Evolutionary conservation across 1,140 invertebrate species (phyloP).

Genomic region (Drosophila repleta): DNA sequence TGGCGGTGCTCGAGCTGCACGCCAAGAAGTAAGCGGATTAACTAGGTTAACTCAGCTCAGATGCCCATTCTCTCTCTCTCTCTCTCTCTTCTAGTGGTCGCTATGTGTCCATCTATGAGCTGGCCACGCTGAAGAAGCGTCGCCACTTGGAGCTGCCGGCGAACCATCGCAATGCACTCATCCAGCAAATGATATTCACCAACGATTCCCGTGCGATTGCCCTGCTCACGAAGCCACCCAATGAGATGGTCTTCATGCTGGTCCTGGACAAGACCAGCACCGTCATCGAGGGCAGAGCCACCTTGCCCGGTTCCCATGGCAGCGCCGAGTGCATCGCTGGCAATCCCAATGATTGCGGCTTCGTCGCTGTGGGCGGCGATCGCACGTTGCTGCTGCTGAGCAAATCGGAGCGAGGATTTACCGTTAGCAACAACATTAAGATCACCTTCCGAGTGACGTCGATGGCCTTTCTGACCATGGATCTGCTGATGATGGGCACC

Average conservation of each 20-base stretch:
- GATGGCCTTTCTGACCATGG: slow-evolving; percentile 88
- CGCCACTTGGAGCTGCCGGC: slow-evolving; percentile 85
- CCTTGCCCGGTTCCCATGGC: slow-evolving; percentile 85
- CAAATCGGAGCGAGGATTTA: slow-evolving; percentile 89
- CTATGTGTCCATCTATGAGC: slow-evolving; percentile 85
- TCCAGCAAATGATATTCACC: slow-evolving; percentile 89
- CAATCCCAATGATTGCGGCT: slow-evolving; percentile 89
- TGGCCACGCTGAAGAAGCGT: slow-evolving; percentile 85
- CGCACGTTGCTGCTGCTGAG: slow-evolving; percentile 89
- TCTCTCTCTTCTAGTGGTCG: slow-evolving; percentile 45
- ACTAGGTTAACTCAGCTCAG: neutral
- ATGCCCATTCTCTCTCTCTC: no score
- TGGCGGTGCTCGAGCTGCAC: slow-evolving; percentile 72
- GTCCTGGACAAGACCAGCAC: slow-evolving; percentile 91
- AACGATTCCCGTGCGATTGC: slow-evolving; percentile 89
- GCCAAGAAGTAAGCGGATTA: slow-evolving; percentile 54
- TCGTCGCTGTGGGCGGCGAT: slow-evolving; percentile 88
- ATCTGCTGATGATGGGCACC: slow-evolving; percentile 89
- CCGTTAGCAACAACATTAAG: slow-evolving; percentile 90
- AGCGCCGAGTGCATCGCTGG: slow-evolving; percentile 70
- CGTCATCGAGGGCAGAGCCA: slow-evolving; percentile 87
- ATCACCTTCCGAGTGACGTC: slow-evolving; percentile 88
- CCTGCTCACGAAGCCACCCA: slow-evolving; percentile 88
- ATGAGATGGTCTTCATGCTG: slow-evolving; percentile 90
- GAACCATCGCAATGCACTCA: slow-evolving; percentile 84